These are phyloP conservation scores for Diarsia rubi DNA, from an alignment of 2,888 invertebrate genomes.

Conservation along the genomic window DNA sequence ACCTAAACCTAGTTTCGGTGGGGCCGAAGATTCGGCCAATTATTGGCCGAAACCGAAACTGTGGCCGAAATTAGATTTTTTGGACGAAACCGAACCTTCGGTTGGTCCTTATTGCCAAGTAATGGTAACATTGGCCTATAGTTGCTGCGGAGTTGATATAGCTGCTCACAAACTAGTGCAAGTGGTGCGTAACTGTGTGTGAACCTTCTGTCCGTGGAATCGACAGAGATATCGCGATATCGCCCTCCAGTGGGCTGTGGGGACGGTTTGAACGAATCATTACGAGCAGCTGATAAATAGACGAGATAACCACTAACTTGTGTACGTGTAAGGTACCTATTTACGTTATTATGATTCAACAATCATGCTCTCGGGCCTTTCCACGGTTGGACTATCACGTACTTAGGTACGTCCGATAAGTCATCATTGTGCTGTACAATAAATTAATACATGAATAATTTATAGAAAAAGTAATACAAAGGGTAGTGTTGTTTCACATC, in stretches of 20 bases:
- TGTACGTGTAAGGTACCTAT: not conserved
- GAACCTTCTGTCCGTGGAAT: conserved; percentile 5
- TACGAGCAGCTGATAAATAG: conserved; percentile 31
- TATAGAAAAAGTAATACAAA: no score
- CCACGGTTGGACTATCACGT: not conserved
- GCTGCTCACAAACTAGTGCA: not conserved
- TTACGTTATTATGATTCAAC: conserved; percentile 19
- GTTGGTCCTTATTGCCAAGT: no score
- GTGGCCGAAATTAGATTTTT: no score
- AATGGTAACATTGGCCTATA: not conserved
- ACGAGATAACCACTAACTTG: conserved; percentile 22
- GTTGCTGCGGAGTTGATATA: not conserved
- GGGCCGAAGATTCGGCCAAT: no score
- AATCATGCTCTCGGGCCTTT: not conserved
- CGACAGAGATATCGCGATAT: not conserved
- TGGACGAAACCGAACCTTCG: no score
- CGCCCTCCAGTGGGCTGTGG: not conserved
- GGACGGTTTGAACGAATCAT: conserved; percentile 10
- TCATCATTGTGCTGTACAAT: not conserved
- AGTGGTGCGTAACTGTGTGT: not conserved
- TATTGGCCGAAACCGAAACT: no score
- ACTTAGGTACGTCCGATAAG: not conserved
- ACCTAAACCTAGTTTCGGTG: no score
- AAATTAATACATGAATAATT: not conserved
- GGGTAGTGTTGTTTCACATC: no score